These are phyloP conservation scores for Himalopsyche kuldschensis DNA, from an alignment of 2,888 invertebrate species.

Conservation along the genomic window DNA sequence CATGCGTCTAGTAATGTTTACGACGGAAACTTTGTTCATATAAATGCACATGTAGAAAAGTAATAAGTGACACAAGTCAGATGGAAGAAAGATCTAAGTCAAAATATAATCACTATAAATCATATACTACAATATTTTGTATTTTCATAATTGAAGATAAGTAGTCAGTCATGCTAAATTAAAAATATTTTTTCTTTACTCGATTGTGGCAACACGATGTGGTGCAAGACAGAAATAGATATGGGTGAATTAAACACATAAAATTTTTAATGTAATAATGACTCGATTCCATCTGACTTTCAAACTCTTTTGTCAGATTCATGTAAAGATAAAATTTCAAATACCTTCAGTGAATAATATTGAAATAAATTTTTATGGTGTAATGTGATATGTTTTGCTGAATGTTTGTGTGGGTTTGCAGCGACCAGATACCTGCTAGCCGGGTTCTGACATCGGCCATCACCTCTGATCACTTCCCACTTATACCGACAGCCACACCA, in stretches of 20 bases:
- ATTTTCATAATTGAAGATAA: no score
- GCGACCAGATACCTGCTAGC: conserved; percentile 61
- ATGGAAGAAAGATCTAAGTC: neutral
- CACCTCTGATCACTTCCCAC: conserved; percentile 36
- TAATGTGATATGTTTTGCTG: conserved; percentile 14
- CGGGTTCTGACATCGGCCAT: conserved; percentile 59
- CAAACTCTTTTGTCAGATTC: neutral
- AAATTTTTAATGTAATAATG: no score
- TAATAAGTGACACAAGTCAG: neutral
- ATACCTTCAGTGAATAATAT: neutral
- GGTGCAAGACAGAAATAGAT: no score
- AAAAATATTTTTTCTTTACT: no score
- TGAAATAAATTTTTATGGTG: neutral
- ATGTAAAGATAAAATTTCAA: neutral
- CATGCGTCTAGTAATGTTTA: neutral
- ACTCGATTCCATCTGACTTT: neutral
- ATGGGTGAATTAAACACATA: no score
- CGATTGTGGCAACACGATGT: no score
- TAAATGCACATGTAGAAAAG: neutral
- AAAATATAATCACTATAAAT: no score
- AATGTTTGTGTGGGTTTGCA: conserved; percentile 49
- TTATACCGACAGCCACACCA: conserved; percentile 37
- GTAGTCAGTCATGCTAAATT: no score
- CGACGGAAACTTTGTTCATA: neutral
- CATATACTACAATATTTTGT: no score